Evolutionary conservation across 2,113 vertebrate genomes (phyloP).

Genomic region (Megaceryle torquata): DNA sequence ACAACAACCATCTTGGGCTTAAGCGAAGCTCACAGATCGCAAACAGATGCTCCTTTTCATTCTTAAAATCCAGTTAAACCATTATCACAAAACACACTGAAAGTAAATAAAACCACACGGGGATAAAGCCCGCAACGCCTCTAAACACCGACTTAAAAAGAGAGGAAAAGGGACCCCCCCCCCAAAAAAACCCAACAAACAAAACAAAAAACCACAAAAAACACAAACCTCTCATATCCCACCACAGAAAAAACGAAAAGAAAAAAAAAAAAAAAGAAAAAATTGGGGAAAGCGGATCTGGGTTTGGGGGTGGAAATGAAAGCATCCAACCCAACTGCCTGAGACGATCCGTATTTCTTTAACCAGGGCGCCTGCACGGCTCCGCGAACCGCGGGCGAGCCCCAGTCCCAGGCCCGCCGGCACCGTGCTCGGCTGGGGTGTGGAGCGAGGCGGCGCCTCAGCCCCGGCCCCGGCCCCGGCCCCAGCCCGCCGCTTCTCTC

Average conservation of each 20-base stretch:
- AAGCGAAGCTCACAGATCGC: conserved; percentile 56
- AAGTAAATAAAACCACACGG: conserved; percentile 1
- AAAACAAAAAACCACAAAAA: too few relatives aligned
- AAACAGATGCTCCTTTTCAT: conserved; percentile 31
- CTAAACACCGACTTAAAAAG: background rate
- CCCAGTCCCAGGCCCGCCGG: background rate
- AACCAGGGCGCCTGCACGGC: background rate
- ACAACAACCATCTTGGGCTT: conserved; percentile 54
- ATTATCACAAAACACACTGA: conserved; percentile 32
- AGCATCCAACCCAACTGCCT: background rate
- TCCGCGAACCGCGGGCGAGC: background rate
- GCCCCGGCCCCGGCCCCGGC: background rate
- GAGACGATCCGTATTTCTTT: background rate
- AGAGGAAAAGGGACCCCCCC: background rate
- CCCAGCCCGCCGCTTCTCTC: background rate
- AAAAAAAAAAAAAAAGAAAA: too few relatives aligned
- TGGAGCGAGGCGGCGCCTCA: background rate
- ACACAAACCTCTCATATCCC: background rate
- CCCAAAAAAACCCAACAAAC: background rate
- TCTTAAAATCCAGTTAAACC: conserved; percentile 35
- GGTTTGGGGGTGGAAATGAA: background rate
- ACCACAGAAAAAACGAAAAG: background rate
- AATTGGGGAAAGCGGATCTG: background rate
- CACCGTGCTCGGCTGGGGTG: background rate
- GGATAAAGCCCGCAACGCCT: background rate